Conservation (phyloP, 1,140 invertebrate species). For the Drosophila dunni region DNA sequence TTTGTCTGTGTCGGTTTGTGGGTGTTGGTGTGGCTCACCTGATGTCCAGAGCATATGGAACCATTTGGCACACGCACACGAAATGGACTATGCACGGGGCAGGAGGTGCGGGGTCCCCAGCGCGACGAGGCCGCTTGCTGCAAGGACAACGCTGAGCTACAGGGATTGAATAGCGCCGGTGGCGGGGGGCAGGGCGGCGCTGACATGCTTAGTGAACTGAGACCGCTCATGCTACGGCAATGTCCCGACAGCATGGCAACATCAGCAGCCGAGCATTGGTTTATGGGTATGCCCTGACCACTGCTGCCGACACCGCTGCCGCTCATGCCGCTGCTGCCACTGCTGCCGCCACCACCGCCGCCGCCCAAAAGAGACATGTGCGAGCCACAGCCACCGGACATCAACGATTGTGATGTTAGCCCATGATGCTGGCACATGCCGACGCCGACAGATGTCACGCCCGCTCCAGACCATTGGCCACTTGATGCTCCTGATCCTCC, state of each 20-base stretch:
- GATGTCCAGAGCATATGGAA: conserved; percentile 85
- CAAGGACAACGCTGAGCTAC: conserved; percentile 79
- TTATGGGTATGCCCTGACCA: conserved; percentile 61
- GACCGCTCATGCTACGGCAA: conserved; percentile 77
- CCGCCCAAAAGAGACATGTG: conserved; percentile 77
- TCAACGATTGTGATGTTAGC: conserved; percentile 81
- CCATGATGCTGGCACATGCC: conserved; percentile 81
- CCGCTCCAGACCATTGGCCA: conserved; percentile 74
- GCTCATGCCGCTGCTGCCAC: conserved; percentile 65
- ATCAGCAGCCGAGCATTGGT: conserved; percentile 56
- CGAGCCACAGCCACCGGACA: conserved; percentile 84
- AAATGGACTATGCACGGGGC: conserved; percentile 88
- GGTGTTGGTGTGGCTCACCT: conserved; percentile 73
- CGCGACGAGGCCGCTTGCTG: conserved; percentile 72
- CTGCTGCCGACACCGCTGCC: conserved; percentile 78
- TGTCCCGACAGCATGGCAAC: conserved; percentile 65
- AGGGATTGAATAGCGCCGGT: conserved; percentile 83
- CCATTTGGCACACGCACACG: conserved; percentile 87
- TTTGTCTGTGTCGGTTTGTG: conserved; percentile 7
- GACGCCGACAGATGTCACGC: conserved; percentile 64
- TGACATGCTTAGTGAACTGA: conserved; percentile 73
- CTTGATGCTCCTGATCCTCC: conserved; percentile 26
- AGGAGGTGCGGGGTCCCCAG: conserved; percentile 85
- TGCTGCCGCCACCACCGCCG: conserved; percentile 52
- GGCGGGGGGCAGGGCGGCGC: conserved; percentile 77